A percentile compares a stretch with the other conserved stretches of the same genome.
Evolutionary conservation across 2,797 vertebrate genomes (phyloP).

Genomic region (Eupleurogrammus muticus): DNA sequence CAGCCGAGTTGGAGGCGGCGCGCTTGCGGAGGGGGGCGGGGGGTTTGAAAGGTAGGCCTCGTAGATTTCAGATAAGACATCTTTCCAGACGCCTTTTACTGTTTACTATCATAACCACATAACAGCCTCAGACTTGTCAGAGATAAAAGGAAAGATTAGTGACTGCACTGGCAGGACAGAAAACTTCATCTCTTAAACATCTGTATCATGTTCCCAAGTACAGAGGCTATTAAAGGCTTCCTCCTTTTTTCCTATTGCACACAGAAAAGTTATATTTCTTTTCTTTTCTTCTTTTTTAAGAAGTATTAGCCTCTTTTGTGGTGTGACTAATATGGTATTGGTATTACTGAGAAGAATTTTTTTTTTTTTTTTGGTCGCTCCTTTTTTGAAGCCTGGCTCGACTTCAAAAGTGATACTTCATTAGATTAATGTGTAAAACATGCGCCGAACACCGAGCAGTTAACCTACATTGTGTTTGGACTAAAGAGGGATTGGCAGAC

Average conservation of each 20-base stretch:
- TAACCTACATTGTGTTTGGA: slow-evolving; percentile 69
- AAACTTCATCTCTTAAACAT: slow-evolving; percentile 71
- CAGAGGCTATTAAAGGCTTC: slow-evolving; percentile 42
- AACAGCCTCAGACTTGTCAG: slow-evolving; percentile 80
- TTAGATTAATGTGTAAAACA: slow-evolving; percentile 69
- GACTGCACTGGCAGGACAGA: slow-evolving; percentile 64
- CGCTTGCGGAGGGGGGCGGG: slow-evolving; percentile 49
- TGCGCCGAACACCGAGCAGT: slow-evolving; percentile 49
- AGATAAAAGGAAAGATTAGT: slow-evolving; percentile 81
- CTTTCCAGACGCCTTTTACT: slow-evolving; percentile 79
- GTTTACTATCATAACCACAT: slow-evolving; percentile 83
- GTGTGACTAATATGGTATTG: slow-evolving; percentile 58
- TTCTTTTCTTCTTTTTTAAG: slow-evolving; percentile 12
- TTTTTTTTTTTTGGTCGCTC: slow-evolving; percentile 52
- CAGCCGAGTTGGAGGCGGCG: slow-evolving; percentile 63
- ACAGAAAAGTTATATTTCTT: slow-evolving; percentile 32
- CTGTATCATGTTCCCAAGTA: slow-evolving; percentile 59
- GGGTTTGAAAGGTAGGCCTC: slow-evolving; percentile 72
- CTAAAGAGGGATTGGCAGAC: slow-evolving; percentile 58
- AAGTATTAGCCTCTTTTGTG: slow-evolving; percentile 51
- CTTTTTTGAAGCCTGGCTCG: slow-evolving; percentile 37
- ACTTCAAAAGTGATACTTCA: slow-evolving; percentile 53
- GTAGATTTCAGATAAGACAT: slow-evolving; percentile 81
- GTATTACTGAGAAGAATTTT: slow-evolving; percentile 44
- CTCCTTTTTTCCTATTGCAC: slow-evolving; percentile 49